phyloP scores from a whole-genome alignment of 1,140 invertebrate species.

The Battus philenor region DNA sequence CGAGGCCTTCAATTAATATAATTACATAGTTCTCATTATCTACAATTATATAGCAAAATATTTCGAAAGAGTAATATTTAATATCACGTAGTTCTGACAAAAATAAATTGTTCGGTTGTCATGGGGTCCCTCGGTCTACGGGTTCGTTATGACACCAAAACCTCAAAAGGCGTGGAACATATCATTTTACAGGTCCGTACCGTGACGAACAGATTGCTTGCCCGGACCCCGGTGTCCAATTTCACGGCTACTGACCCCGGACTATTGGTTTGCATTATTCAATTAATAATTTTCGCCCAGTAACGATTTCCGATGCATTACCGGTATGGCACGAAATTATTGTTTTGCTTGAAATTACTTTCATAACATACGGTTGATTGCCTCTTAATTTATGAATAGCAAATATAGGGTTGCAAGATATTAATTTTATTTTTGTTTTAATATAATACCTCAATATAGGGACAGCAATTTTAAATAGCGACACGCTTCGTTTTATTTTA shows the following conservation, averaged over 20 bases:
- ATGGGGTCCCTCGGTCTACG: constrained; percentile 3
- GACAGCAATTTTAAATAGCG: too few relatives aligned
- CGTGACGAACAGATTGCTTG: constrained; percentile 11
- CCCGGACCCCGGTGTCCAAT: constrained; percentile 23
- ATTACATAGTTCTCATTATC: too few relatives aligned
- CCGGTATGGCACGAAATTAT: constrained; percentile 8
- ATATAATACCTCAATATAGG: too few relatives aligned
- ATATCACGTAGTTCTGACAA: too few relatives aligned
- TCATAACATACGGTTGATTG: constrained; percentile 1
- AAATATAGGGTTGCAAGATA: too few relatives aligned
- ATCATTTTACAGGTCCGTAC: constrained; percentile 15
- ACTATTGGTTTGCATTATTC: constrained; percentile 37
- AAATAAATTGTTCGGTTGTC: not conserved
- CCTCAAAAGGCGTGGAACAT: constrained; percentile 15
- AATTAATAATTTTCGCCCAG: constrained; percentile 38
- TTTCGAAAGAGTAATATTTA: too few relatives aligned
- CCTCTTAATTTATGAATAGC: too few relatives aligned
- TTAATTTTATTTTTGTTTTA: too few relatives aligned
- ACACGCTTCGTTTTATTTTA: too few relatives aligned
- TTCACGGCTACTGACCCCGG: constrained; percentile 28
- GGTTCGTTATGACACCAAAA: constrained; percentile 12
- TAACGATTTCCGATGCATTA: constrained; percentile 39
- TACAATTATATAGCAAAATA: too few relatives aligned
- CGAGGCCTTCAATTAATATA: too few relatives aligned
- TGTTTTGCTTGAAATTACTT: constrained; percentile 11